Evolutionary conservation across 2,113 vertebrate species (phyloP).

Genomic region (Henicopernis longicauda): DNA sequence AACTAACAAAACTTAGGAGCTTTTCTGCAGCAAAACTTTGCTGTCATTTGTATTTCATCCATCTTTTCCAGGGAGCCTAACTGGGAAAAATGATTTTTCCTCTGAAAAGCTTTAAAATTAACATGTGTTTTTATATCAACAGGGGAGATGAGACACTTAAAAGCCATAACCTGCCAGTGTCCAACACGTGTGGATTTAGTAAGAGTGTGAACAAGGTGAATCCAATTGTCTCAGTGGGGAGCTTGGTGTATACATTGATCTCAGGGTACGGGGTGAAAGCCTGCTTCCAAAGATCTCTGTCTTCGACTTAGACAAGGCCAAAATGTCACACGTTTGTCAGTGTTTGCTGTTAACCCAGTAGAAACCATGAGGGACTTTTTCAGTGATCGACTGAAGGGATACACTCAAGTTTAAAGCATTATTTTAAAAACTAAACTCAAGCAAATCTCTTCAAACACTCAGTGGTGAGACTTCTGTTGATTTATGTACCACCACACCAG

Average conservation of each 20-base stretch:
- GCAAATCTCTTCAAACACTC: neutral
- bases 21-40: constrained; percentile 19
- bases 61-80: constrained; percentile 3
- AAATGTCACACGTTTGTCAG: neutral
- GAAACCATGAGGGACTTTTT: neutral
- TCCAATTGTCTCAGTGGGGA: neutral
- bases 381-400: neutral
- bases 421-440: neutral
- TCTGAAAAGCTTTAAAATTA: neutral
- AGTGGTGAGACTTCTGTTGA: neutral
- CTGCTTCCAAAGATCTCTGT: neutral
- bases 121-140: neutral
- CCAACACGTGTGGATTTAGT: neutral
- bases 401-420: neutral
- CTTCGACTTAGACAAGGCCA: neutral
- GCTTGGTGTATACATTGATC: neutral
- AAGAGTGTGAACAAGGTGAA: neutral
- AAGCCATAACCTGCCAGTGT: neutral
- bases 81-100: neutral
- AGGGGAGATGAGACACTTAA: neutral
- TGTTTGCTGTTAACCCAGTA: neutral
- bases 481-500: neutral
- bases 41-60: constrained; percentile 11
- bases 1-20: neutral
- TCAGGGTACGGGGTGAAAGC: neutral